Evolutionary conservation across 30 jellyfish, hydroid and myxozoan genomes (phyloP).

Genomic region (Hydractinia symbiolongicarpus): DNA sequence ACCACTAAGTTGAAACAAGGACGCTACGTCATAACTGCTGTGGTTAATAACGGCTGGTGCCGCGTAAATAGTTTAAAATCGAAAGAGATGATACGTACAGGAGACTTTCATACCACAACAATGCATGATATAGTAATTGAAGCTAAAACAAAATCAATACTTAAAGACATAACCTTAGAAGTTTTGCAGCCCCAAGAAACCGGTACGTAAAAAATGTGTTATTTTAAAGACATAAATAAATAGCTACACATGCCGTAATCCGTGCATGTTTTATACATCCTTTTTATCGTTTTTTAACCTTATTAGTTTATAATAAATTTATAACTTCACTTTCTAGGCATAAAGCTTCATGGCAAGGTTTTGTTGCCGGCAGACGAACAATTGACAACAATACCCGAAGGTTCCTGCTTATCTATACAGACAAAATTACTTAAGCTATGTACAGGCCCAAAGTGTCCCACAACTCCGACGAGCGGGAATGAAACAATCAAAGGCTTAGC

Average conservation of each 20-base stretch:
- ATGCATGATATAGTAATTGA: not conserved
- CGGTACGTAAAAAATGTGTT: not conserved
- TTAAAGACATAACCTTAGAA: slow-evolving; percentile 12
- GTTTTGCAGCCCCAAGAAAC: slow-evolving; percentile 6
- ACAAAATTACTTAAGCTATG: slow-evolving; percentile 20
- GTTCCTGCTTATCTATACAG: slow-evolving; percentile 23
- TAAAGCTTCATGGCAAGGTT: slow-evolving; percentile 10
- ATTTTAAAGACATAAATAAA: no score
- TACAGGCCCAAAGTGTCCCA: slow-evolving; percentile 13
- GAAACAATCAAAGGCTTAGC: slow-evolving; percentile 3
- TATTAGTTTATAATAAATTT: not conserved
- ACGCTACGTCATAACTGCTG: slow-evolving; percentile 11
- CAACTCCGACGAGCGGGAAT: not conserved
- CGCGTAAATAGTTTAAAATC: slow-evolving; percentile 20
- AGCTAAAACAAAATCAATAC: not conserved
- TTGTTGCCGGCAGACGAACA: slow-evolving; percentile 20
- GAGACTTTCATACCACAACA: slow-evolving; percentile 36
- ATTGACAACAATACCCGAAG: not conserved
- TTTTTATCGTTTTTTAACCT: not conserved
- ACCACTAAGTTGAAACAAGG: slow-evolving; percentile 13
- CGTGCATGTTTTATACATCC: no score
- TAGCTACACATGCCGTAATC: no score
- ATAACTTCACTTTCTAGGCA: slow-evolving; percentile 5
- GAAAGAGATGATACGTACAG: slow-evolving; percentile 10
- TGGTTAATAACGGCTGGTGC: slow-evolving; percentile 32